Conservation (phyloP, 2,888 invertebrate species). For the Epiblema foenella region DNA sequence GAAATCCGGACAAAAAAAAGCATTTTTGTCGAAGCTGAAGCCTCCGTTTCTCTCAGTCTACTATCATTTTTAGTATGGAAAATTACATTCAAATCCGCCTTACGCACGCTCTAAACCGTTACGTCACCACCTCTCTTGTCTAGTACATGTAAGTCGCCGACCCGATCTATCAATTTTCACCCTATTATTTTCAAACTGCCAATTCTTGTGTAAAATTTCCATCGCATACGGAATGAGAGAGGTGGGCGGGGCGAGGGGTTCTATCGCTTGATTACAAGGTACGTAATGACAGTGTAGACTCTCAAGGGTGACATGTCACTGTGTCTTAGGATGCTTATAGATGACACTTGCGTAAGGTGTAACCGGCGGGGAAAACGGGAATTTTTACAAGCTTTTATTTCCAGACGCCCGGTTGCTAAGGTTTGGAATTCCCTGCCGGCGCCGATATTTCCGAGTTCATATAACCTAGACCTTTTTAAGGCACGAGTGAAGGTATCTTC, state of each 20-base stretch:
- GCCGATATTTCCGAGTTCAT: no score
- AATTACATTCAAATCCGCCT: no score
- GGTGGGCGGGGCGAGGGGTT: background rate
- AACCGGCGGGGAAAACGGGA: background rate
- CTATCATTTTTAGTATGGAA: no score
- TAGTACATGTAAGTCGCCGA: background rate
- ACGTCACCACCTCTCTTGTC: background rate
- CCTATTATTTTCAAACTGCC: constrained; percentile 19
- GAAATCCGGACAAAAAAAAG: no score
- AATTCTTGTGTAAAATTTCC: constrained; percentile 22
- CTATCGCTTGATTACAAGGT: constrained; percentile 20
- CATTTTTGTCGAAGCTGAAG: no score
- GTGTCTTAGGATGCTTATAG: constrained; percentile 1
- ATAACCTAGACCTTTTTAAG: no score
- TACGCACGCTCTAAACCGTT: no score
- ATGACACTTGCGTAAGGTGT: background rate
- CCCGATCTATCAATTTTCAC: constrained; percentile 4
- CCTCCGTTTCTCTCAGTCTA: no score
- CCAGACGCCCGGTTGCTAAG: no score
- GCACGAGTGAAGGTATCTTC: no score
- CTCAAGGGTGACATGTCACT: constrained; percentile 4
- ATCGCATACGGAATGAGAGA: constrained; percentile 17
- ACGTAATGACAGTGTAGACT: constrained; percentile 11
- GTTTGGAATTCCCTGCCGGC: no score
- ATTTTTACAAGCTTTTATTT: no score